A percentile compares a stretch with the other conserved stretches of the same genome.
Conservation (phyloP, 2,888 invertebrate genomes). For the Leucania comma region DNA sequence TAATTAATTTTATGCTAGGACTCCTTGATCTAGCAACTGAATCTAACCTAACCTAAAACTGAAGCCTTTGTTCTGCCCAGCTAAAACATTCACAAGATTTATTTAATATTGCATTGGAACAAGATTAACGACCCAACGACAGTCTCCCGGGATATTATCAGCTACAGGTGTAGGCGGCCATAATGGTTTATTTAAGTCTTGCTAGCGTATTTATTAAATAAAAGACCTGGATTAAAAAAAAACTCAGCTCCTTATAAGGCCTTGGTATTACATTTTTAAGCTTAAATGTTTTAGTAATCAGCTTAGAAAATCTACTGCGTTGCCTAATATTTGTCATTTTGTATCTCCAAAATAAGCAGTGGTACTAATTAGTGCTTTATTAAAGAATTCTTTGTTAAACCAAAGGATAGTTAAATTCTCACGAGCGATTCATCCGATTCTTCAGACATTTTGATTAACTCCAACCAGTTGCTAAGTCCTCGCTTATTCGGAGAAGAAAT, state of each 20-base stretch:
- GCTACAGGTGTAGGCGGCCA: slow-evolving; percentile 45
- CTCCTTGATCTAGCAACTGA: slow-evolving; percentile 12
- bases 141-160: slow-evolving; percentile 45
- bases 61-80: slow-evolving; percentile 29
- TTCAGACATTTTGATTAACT: slow-evolving; percentile 3
- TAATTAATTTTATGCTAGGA: slow-evolving; percentile 19
- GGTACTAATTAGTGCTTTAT: slow-evolving; percentile 32
- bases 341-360: slow-evolving; percentile 2
- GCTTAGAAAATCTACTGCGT: slow-evolving; percentile 21
- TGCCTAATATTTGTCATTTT: slow-evolving; percentile 3
- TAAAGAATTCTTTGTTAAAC: slow-evolving; percentile 5
- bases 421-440: not conserved
- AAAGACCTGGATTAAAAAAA: slow-evolving; percentile 9
- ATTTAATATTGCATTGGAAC: slow-evolving; percentile 44
- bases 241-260: not conserved
- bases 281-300: slow-evolving; percentile 15
- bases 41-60: no score
- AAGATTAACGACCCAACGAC: slow-evolving; percentile 45
- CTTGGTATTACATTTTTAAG: not conserved
- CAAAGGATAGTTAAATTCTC: slow-evolving; percentile 12
- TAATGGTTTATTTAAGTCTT: slow-evolving; percentile 31
- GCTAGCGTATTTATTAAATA: slow-evolving; percentile 31
- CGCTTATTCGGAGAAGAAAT: slow-evolving; percentile 11
- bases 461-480: slow-evolving; percentile 8
- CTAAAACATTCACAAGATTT: slow-evolving; percentile 39